Evolutionary conservation across 2,797 vertebrate species (phyloP), one percentile per base, ranked within the genome.

Genomic region (Protonibea diacanthus): DNA sequence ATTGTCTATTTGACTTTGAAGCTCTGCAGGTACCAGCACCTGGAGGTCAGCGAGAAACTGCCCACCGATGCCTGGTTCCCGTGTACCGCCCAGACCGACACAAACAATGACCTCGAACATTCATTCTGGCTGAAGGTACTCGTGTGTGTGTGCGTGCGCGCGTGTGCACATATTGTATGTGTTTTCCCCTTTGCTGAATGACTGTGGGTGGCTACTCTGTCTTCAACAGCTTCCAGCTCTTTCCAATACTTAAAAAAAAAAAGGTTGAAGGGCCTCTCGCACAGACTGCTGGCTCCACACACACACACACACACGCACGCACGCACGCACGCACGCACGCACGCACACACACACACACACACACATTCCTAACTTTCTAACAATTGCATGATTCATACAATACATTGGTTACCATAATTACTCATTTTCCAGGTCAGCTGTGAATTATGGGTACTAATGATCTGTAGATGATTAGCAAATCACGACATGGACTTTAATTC

Each of bases 51-150:
- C n/a, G 93, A 95, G 15, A 88, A 91, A 1, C 82, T 78, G 25
- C 82, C 93, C 20, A 85, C 89, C 0, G 87, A 93, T 48, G 94
- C 96, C 74, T 98, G 97, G 98, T 96, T 95, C 83, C 97, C 97
- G 7, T 98, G 97, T 73, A 88, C 92, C 6, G 93, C 92, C 61
- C 85, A 76, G 78, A 58, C 83, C 0, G 82, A 92, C 76, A 61
- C 74, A 53, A 87, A 86, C 53, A 91, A 94, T 67, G 84, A 93
- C 0, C 88, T 91, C 78, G 76, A 94, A 8, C 88, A 93, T 60
- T 90, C 94, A 51, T 90, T 96, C 60, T 98, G 97, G 98, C 95
- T 98, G 2, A 96, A 97, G 96, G 98, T 98, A 93, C 73, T 17
- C 6, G 10, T 20, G 21, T 42, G 62, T 42, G 25, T 44, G 25